phyloP scores from a whole-genome alignment of 2,113 vertebrate species.

The Oceanites oceanicus region DNA sequence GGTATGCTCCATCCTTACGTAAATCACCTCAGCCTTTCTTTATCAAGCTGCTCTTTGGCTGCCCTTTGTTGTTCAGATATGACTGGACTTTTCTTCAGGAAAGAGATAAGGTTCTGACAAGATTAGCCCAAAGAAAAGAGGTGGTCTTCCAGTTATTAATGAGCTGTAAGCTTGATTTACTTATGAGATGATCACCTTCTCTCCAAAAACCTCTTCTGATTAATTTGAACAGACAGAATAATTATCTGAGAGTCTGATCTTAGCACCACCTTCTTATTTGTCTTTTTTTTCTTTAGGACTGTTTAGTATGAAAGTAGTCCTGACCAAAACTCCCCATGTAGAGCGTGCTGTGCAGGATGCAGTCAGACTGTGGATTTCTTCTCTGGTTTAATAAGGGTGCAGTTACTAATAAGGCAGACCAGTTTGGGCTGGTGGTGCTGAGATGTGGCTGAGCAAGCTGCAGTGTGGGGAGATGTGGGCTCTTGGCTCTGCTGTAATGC shows the following conservation, averaged over 20 bases:
- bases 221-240: background rate
- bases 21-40: background rate
- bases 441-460: background rate
- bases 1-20: background rate
- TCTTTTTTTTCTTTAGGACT: background rate
- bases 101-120: background rate
- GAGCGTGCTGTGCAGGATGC: background rate
- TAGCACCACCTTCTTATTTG: background rate
- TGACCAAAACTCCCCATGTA: background rate
- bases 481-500: background rate
- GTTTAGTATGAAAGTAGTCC: background rate
- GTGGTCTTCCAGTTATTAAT: background rate
- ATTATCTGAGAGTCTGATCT: background rate
- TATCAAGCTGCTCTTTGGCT: background rate
- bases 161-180: background rate
- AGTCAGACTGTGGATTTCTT: background rate
- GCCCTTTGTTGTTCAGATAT: background rate
- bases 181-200: background rate
- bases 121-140: background rate
- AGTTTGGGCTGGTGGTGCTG: background rate
- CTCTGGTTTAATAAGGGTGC: background rate
- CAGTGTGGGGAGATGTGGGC: background rate
- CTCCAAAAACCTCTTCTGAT: background rate
- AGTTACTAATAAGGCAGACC: background rate
- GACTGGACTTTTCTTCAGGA: background rate